Evolutionary conservation across 2,888 invertebrate genomes (phyloP).

Genomic region (Macrostomum cliftonense): DNA sequence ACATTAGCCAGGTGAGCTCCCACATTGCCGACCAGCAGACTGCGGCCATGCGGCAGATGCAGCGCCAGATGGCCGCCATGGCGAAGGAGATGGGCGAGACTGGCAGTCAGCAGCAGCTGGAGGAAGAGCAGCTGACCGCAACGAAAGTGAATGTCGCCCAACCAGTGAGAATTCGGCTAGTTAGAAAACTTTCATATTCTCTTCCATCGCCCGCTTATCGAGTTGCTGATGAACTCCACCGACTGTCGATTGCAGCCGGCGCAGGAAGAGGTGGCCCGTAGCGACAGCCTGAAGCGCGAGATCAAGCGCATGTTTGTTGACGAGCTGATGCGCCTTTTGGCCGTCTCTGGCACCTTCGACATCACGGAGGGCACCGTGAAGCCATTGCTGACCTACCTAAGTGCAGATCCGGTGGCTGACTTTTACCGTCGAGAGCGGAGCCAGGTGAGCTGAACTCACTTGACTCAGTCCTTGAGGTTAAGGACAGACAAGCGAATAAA

Average conservation of each 20-base stretch:
- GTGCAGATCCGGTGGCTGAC: slow-evolving; percentile 18
- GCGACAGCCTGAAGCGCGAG: slow-evolving; percentile 15
- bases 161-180: neutral
- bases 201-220: no score
- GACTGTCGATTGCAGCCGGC: no score
- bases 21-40: neutral
- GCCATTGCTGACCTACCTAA: slow-evolving; percentile 18
- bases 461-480: no score
- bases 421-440: slow-evolving; percentile 15
- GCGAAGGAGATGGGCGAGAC: neutral
- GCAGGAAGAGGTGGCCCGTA: slow-evolving; percentile 9
- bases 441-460: no score
- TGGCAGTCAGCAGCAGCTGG: no score
- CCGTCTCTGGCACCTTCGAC: slow-evolving; percentile 24
- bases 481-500: no score
- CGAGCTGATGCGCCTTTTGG: slow-evolving; percentile 22
- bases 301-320: slow-evolving; percentile 20
- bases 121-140: no score
- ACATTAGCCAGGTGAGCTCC: neutral
- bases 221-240: no score
- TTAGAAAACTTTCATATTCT: neutral
- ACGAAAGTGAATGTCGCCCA: neutral
- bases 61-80: neutral
- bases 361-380: slow-evolving; percentile 22
- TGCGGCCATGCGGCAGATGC: neutral